Percentiles rank a stretch among this genome's conserved stretches.
Evolutionary conservation across 1,140 invertebrate species (phyloP).

Genomic region (Cepaea nemoralis): DNA sequence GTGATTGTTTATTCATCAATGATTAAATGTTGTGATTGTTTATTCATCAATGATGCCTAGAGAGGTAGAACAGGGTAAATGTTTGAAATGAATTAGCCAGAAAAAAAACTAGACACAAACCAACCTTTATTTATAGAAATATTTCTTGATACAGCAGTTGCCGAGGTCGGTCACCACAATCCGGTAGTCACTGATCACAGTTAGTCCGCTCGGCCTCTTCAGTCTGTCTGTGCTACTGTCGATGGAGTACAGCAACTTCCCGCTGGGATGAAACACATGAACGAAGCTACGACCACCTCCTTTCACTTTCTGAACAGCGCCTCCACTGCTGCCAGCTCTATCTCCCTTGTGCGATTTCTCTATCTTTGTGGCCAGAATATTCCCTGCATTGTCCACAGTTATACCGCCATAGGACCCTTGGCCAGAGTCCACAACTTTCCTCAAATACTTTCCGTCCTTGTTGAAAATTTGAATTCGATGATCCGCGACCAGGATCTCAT

Average conservation of each 20-base stretch:
- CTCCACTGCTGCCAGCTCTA: background rate
- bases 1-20: no score
- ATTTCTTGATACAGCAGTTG: slow-evolving; percentile 89
- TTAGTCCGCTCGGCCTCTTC: slow-evolving; percentile 84
- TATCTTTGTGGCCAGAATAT: slow-evolving; percentile 82
- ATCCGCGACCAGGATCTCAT: slow-evolving; percentile 87
- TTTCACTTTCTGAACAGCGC: slow-evolving; percentile 1
- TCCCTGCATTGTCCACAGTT: slow-evolving; percentile 79
- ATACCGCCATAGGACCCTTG: slow-evolving; percentile 81
- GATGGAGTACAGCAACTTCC: slow-evolving; percentile 81
- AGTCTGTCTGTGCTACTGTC: slow-evolving; percentile 85
- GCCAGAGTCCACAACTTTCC: slow-evolving; percentile 56
- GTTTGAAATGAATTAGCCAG: no score
- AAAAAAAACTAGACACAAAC: background rate
- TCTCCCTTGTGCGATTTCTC: slow-evolving; percentile 74
- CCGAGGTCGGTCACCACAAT: slow-evolving; percentile 90
- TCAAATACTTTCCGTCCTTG: slow-evolving; percentile 81
- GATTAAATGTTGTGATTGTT: no score
- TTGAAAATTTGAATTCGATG: slow-evolving; percentile 87
- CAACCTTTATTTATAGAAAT: slow-evolving; percentile 77
- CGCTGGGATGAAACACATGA: slow-evolving; percentile 81
- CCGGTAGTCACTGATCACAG: slow-evolving; percentile 76
- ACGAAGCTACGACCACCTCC: slow-evolving; percentile 78
- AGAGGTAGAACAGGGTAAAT: no score
- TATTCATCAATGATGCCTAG: no score